A percentile compares a stretch with the other conserved stretches of the same genome.
These are phyloP conservation scores for Diabrotica balteata DNA, from an alignment of 2,888 invertebrate species.

Conservation along the genomic window DNA sequence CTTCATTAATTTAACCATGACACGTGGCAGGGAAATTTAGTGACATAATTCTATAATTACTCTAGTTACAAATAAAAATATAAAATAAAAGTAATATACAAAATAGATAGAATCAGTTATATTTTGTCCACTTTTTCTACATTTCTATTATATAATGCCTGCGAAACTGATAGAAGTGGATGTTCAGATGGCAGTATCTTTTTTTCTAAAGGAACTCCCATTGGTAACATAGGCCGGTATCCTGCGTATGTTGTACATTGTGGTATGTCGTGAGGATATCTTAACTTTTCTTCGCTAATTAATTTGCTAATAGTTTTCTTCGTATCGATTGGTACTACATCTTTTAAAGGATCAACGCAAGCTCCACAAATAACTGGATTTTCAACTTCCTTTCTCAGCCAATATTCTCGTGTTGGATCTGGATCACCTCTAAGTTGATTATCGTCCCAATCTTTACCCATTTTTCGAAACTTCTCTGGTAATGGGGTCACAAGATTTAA, in stretches of 20 bases:
- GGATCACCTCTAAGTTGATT: conserved; percentile 52
- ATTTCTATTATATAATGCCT: conserved; percentile 52
- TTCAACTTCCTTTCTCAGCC: conserved; percentile 48
- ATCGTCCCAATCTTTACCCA: conserved; percentile 55
- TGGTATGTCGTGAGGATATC: conserved; percentile 54
- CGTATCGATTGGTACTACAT: conserved; percentile 48
- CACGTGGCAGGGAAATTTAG: too few relatives aligned
- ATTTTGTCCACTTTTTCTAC: conserved; percentile 34
- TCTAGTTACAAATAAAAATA: too few relatives aligned
- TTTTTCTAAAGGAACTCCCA: conserved; percentile 49
- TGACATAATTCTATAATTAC: too few relatives aligned
- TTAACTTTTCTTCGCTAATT: conserved; percentile 51
- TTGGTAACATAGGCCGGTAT: conserved; percentile 49
- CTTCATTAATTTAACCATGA: too few relatives aligned
- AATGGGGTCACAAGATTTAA: conserved; percentile 44
- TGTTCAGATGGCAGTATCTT: conserved; percentile 49
- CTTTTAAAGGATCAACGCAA: conserved; percentile 49
- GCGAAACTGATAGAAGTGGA: conserved; percentile 52
- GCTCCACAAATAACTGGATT: conserved; percentile 50
- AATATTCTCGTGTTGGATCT: conserved; percentile 53
- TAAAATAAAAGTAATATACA: conserved; percentile 7
- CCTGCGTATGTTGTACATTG: conserved; percentile 54
- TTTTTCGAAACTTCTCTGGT: conserved; percentile 41
- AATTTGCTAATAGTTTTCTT: conserved; percentile 51
- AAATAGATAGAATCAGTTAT: conserved; percentile 2